Percentiles rank a stretch among this genome's conserved stretches.
These are phyloP conservation scores for Hestina assimilis DNA, from an alignment of 1,140 invertebrate genomes.

Conservation along the genomic window DNA sequence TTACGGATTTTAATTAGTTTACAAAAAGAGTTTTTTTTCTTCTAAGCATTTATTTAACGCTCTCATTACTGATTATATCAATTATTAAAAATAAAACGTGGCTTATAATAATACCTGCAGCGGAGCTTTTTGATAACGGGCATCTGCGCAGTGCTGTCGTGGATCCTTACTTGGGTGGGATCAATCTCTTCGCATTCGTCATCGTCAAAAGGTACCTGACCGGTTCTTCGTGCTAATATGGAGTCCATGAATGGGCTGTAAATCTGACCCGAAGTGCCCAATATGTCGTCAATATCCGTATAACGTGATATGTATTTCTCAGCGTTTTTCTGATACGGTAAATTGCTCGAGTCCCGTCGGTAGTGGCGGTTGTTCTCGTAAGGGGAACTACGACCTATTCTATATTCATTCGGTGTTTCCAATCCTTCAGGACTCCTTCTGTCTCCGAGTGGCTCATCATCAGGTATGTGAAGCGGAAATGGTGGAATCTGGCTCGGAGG, in stretches of 20 bases:
- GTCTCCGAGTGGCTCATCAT: slow-evolving; percentile 84
- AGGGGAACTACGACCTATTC: slow-evolving; percentile 79
- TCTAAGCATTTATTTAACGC: slow-evolving; percentile 7
- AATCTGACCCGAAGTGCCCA: slow-evolving; percentile 82
- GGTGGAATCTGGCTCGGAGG: slow-evolving; percentile 52
- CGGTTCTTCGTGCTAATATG: slow-evolving; percentile 69
- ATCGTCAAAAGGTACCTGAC: slow-evolving; percentile 59
- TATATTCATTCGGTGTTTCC: slow-evolving; percentile 77
- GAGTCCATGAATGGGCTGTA: slow-evolving; percentile 82
- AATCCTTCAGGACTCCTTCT: slow-evolving; percentile 88
- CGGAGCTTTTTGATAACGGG: slow-evolving; percentile 81
- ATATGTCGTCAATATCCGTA: slow-evolving; percentile 90
- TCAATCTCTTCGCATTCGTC: slow-evolving; percentile 83
- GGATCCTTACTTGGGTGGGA: slow-evolving; percentile 86
- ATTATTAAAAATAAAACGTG: slow-evolving; percentile 3
- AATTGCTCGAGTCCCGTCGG: slow-evolving; percentile 40
- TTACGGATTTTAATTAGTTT: too few relatives aligned
- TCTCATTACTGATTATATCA: too few relatives aligned
- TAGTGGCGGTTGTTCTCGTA: slow-evolving; percentile 83
- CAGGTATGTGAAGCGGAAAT: slow-evolving; percentile 63
- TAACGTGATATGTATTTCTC: slow-evolving; percentile 85
- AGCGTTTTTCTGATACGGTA: slow-evolving; percentile 53
- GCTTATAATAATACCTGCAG: slow-evolving; percentile 55
- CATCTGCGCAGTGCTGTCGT: slow-evolving; percentile 85
- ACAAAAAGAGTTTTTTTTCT: neutral